Evolutionary conservation across 2,888 invertebrate genomes (phyloP), one percentile per base, ranked within the genome.

Genomic region (Balanococcus diminutus): DNA sequence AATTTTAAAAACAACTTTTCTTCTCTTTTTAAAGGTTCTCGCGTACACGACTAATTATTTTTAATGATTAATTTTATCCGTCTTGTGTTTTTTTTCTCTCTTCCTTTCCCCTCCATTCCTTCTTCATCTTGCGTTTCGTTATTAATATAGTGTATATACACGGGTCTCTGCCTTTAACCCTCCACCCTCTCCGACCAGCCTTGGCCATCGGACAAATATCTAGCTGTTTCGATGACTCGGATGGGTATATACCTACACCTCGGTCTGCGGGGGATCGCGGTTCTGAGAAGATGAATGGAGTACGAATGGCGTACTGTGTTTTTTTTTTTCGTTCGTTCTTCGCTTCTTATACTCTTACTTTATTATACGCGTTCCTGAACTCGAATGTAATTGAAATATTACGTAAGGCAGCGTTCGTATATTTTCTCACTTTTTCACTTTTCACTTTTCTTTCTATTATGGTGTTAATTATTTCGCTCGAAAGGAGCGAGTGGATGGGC

Each of bases 51-150:
- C 75, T 79, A 79, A 79, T 79, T 79, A 79, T 79, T 79, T 79
- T 79, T 79, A 79, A 79, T 79, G 75, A 79, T 79, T 79, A 79
- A 79, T 79, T 36, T 36, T 79, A 79, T 79, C 32, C 75, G 75
- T 32, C 36, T 36, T 36, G 75, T 28, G 72, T 14, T n/a, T 56
- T 67, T 67, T 16, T 16, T 28, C 28, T 25, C 61, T 9, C 36
- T 16, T 16, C 14, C 28, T 25, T 25, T 9, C 36, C 4, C 11
- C 14, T 36, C 16, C 22, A 16, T 1, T 36, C 16, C 72, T 0
- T 6, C 36, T 1, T 36, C 16, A 31, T 0, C 1, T 22, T 2
- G 22, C 14, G 14, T 25, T 67, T 67, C 28, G 67, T 67, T 14
- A n/a, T 67, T 67, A 28, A 28, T 28, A 67, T 61, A 61, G 22